Evolutionary conservation across 2,113 vertebrate species (phyloP).

Genomic region (Gymnogyps californianus): DNA sequence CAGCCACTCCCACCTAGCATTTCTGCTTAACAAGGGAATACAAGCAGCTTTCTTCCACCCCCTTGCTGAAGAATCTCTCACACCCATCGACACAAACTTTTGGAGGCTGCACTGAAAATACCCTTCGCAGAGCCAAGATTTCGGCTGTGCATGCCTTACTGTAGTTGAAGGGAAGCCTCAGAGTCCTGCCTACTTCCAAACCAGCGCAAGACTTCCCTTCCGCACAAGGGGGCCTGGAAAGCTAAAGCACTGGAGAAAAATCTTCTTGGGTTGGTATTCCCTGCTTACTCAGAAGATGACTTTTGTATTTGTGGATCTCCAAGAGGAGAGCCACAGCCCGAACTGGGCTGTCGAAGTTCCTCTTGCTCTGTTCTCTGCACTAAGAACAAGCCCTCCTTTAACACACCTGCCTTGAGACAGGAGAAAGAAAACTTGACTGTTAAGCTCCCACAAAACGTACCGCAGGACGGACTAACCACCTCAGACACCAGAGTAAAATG

Average conservation of each 20-base stretch:
- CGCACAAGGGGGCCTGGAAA: background rate
- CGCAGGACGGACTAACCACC: background rate
- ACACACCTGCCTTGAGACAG: background rate
- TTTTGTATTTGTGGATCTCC: background rate
- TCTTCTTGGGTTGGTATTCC: background rate
- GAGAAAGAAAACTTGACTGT: background rate
- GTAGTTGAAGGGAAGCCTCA: background rate
- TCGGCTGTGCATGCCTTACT: background rate
- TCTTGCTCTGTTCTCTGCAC: background rate
- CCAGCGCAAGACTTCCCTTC: background rate
- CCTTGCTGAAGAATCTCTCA: constrained; percentile 10
- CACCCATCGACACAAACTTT: background rate
- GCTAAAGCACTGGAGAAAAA: background rate
- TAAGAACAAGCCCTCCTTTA: background rate
- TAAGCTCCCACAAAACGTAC: background rate
- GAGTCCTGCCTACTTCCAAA: background rate
- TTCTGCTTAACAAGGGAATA: background rate
- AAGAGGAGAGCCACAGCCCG: background rate
- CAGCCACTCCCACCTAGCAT: background rate
- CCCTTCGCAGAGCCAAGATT: background rate
- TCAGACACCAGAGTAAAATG: background rate
- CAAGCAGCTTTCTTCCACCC: background rate
- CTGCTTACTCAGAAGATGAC: background rate
- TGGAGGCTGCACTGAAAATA: background rate
- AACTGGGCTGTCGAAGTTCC: background rate